Evolutionary conservation across 2,113 vertebrate genomes (phyloP).

Genomic region (Uropsilus gracilis): DNA sequence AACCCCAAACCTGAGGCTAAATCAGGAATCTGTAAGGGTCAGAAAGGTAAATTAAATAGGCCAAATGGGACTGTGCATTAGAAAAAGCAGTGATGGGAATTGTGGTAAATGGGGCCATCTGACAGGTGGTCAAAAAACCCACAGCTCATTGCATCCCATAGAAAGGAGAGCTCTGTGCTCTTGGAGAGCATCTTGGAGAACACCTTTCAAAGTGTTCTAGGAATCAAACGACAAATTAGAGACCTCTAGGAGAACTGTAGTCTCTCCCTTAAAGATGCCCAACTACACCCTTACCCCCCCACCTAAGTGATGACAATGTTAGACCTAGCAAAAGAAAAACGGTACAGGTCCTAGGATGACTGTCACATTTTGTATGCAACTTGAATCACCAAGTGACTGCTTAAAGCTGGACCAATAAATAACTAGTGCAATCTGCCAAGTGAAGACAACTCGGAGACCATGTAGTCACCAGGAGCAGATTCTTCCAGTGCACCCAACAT

Average conservation of each 20-base stretch:
- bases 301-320: too few relatives aligned
- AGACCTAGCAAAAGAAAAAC: background rate
- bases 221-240: background rate
- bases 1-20: background rate
- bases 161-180: background rate
- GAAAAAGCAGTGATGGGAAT: background rate
- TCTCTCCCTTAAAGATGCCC: background rate
- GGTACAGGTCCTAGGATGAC: background rate
- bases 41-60: background rate
- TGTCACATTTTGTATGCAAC: background rate
- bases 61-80: background rate
- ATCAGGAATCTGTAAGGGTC: background rate
- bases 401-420: background rate
- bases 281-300: background rate
- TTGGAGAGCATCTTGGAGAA: background rate
- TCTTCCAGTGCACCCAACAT: background rate
- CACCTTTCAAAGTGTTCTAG: background rate
- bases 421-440: background rate
- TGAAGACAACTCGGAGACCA: background rate
- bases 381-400: background rate
- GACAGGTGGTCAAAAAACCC: background rate
- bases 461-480: background rate
- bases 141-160: background rate
- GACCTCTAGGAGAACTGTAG: background rate
- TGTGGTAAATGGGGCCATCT: background rate